phyloP scores from a whole-genome alignment of 2,113 vertebrate species.

The Pituophis catenifer region DNA sequence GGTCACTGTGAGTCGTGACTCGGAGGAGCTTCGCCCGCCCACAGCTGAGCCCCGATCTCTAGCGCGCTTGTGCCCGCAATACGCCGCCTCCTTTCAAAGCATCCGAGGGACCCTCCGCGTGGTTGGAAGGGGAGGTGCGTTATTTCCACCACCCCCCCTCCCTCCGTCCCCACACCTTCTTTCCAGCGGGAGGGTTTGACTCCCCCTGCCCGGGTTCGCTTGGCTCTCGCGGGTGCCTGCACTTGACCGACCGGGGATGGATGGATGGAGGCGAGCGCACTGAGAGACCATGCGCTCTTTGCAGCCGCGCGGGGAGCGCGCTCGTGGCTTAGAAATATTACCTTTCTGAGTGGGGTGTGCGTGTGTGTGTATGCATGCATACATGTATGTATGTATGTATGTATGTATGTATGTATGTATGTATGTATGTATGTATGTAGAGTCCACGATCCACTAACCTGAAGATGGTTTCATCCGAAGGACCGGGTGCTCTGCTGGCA shows the following conservation, averaged over 20 bases:
- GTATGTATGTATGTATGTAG: not conserved
- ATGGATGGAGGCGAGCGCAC: not conserved
- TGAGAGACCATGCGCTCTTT: not conserved
- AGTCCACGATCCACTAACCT: not conserved
- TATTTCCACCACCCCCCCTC: not conserved
- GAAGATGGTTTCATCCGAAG: not conserved
- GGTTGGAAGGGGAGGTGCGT: not conserved
- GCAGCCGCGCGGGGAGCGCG: not conserved
- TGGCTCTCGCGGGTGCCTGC: too few species aligned
- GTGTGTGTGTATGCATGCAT: too few species aligned
- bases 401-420: too few species aligned
- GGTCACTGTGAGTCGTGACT: not conserved
- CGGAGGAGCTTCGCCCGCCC: too few species aligned
- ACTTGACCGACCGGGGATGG: not conserved
- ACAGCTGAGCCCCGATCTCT: not conserved
- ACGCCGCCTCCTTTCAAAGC: not conserved
- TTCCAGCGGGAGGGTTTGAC: not conserved
- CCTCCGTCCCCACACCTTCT: not conserved
- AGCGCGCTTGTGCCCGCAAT: not conserved
- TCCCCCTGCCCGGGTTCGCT: not conserved
- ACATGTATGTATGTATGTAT: not conserved
- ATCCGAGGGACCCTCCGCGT: not conserved
- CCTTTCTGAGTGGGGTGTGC: not conserved
- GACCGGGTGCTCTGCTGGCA: not conserved
- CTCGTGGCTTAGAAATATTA: not conserved